Conservation (phyloP, 2,888 invertebrate genomes). For the Liopterus haemorrhoidalis region DNA sequence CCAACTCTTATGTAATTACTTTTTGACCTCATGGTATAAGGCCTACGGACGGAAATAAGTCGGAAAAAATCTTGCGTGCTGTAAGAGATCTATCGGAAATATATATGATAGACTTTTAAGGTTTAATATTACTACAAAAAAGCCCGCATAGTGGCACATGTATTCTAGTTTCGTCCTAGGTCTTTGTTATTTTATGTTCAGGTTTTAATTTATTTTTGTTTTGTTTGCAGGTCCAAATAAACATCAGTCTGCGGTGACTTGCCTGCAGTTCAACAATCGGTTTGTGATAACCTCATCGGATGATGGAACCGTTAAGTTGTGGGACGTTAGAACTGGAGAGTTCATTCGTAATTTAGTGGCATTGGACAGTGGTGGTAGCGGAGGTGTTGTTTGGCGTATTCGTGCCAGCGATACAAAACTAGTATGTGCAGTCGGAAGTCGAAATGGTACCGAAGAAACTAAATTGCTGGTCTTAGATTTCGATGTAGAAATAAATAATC, state of each 20-base stretch:
- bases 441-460: conserved; percentile 98
- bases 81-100: no score
- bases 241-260: conserved; percentile 97
- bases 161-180: no score
- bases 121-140: no score
- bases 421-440: conserved; percentile 96
- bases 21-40: no score
- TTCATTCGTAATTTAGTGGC: conserved; percentile 94
- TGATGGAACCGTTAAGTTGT: conserved; percentile 98
- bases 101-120: no score
- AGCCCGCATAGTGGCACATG: no score
- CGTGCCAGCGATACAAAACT: conserved; percentile 92
- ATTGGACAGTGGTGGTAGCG: conserved; percentile 89
- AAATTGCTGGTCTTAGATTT: conserved; percentile 96
- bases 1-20: no score
- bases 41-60: no score
- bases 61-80: no score
- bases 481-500: conserved; percentile 67
- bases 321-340: conserved; percentile 95
- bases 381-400: conserved; percentile 98
- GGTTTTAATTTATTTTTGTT: conserved; percentile 25
- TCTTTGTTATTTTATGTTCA: conserved; percentile 16
- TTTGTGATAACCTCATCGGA: conserved; percentile 99
- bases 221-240: conserved; percentile 74
- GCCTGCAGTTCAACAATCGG: conserved; percentile 92